Evolutionary conservation across 2,888 invertebrate species (phyloP), one percentile per base, ranked within the genome.

Genomic region (Pammene aurita): DNA sequence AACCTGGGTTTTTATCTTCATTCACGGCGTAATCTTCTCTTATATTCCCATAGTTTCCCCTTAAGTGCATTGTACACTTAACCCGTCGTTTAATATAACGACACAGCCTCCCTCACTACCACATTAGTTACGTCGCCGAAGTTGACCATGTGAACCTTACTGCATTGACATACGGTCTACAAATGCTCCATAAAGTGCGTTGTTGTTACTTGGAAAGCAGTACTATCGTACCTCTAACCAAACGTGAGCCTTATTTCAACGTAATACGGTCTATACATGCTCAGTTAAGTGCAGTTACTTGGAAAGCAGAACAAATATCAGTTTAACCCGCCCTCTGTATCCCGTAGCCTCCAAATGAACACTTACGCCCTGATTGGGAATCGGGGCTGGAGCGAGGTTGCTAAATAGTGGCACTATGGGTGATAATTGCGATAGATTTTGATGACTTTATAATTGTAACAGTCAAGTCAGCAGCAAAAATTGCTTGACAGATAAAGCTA

Each of bases 221-320:
- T 26, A n/a, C n/a, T n/a, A n/a, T n/a, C 4, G 26, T 26, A 26
- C 26, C 26, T 2, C 26, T 26, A 26, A 26, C 26, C 26, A 26
- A 2, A 26, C 26, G 26, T 26, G 26, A 26, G 26, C 26, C 26
- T 26, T 26, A 26, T 26, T 26, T 26, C 26, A 26, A 26, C 26
- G 26, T 2, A 1, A 26, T 26, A 26, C 26, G 26, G 26, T 26
- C 26, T 26, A 26, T 4, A 26, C 1, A 2, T 2, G 26, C 26
- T 26, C 26, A 26, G 4, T 26, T 1, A 26, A 26, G 26, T 26
- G 26, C 26, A 4, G 14, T 14, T 14, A 46, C 61, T 16, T 38
- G 48, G 48, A 38, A 41, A 62, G n/a, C 50, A 16, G n/a, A 50
- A 62, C 67, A 63, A 68, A 68, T 52, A 63, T 60, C 60, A 54